Evolutionary conservation across 2,888 invertebrate genomes (phyloP).

Genomic region (Athalia circularis): DNA sequence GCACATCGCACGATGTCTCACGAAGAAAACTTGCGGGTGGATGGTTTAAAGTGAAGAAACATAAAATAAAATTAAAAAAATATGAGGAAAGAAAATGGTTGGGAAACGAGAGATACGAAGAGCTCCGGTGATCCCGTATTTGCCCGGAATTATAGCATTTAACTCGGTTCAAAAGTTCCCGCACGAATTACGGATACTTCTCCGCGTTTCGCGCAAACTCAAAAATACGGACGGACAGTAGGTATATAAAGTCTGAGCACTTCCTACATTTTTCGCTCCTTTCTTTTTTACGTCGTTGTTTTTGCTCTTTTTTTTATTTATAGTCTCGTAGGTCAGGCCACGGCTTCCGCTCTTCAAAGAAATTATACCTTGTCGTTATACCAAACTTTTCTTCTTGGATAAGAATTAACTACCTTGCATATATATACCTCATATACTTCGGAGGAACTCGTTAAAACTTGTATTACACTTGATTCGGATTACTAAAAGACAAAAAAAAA

Average conservation of each 20-base stretch:
- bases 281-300: background rate
- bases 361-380: slow-evolving; percentile 26
- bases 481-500: slow-evolving; percentile 47
- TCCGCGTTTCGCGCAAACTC: background rate
- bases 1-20: too few relatives aligned
- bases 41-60: background rate
- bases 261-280: background rate
- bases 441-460: slow-evolving; percentile 64
- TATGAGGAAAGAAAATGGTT: background rate
- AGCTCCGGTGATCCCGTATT: slow-evolving; percentile 7
- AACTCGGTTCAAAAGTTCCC: slow-evolving; percentile 5
- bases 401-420: slow-evolving; percentile 42
- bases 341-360: background rate
- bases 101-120: background rate
- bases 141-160: slow-evolving; percentile 33
- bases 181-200: background rate
- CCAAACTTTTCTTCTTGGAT: slow-evolving; percentile 18
- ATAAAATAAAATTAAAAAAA: background rate
- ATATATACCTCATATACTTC: background rate
- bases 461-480: slow-evolving; percentile 55
- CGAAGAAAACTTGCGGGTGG: background rate
- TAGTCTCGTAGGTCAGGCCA: background rate
- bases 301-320: too few relatives aligned
- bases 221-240: background rate
- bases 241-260: too few relatives aligned